phyloP scores from a whole-genome alignment of 2,113 vertebrate species.

The Tetraodon nigroviridis region DNA sequence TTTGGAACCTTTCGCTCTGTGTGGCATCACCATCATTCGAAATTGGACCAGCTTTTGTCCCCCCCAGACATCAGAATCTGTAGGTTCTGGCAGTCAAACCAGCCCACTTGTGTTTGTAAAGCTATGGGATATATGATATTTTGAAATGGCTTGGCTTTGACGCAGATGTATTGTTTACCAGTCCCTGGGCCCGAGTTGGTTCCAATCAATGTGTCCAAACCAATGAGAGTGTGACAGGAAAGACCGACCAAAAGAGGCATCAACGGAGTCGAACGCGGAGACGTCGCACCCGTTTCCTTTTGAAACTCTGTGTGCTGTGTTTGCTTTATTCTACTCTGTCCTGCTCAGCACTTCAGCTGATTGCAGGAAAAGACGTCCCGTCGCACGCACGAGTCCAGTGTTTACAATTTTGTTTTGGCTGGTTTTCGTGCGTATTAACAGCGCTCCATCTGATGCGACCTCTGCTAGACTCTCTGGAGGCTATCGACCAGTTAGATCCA shows the following conservation, averaged over 20 bases:
- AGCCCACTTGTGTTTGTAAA: too few relatives aligned
- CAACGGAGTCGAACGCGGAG: too few relatives aligned
- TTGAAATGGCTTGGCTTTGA: constrained; percentile 7
- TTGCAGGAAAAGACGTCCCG: constrained; percentile 12
- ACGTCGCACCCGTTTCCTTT: too few relatives aligned
- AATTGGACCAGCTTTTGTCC: too few relatives aligned
- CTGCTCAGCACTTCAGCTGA: constrained; percentile 1
- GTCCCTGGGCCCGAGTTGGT: constrained; percentile 10
- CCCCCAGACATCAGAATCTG: too few relatives aligned
- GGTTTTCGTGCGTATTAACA: constrained; percentile 23
- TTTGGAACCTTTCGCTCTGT: constrained; percentile 11
- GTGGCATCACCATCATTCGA: background rate
- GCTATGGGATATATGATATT: too few relatives aligned
- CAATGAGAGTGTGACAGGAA: too few relatives aligned
- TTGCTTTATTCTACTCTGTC: background rate
- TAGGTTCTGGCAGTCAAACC: too few relatives aligned
- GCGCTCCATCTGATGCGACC: constrained; percentile 59
- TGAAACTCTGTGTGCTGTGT: background rate
- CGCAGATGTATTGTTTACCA: background rate
- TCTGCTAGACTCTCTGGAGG: constrained; percentile 61
- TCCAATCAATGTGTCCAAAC: constrained; percentile 15
- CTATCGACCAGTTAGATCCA: constrained; percentile 63
- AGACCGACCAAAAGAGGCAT: too few relatives aligned
- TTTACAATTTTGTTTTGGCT: constrained; percentile 1
- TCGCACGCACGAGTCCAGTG: constrained; percentile 17